Conservation (phyloP, 1,140 invertebrate species). For the Trialeurodes vaporariorum region DNA sequence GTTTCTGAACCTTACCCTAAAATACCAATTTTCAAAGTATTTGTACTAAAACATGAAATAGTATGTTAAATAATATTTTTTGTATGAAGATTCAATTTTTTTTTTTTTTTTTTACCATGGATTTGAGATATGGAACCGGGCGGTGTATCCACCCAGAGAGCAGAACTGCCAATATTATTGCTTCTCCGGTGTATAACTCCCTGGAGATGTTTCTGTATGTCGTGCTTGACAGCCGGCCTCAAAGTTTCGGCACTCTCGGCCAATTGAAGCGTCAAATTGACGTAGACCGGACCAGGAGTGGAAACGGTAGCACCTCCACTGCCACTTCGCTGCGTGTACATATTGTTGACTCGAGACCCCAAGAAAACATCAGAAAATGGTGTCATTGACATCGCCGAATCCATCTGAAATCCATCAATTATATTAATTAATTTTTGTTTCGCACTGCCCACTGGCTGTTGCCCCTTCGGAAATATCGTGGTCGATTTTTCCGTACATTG, state of each 20-base stretch:
- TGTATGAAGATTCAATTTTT: too few relatives aligned
- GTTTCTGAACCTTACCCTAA: too few relatives aligned
- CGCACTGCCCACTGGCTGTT: too few relatives aligned
- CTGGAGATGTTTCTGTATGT: conserved; percentile 70
- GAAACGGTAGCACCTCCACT: not conserved
- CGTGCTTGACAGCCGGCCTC: conserved; percentile 49
- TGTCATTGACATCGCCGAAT: conserved; percentile 81
- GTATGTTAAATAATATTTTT: too few relatives aligned
- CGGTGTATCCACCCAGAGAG: conserved; percentile 66
- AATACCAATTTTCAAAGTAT: too few relatives aligned
- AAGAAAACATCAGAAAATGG: conserved; percentile 76
- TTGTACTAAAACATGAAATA: too few relatives aligned
- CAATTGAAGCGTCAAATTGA: conserved; percentile 68
- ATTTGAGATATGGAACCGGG: conserved; percentile 59
- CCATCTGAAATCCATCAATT: conserved; percentile 46
- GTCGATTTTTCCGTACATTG: too few relatives aligned
- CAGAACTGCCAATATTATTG: conserved; percentile 76
- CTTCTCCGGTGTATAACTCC: conserved; percentile 66
- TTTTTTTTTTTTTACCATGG: too few relatives aligned
- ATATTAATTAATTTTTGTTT: too few relatives aligned
- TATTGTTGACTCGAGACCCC: conserved; percentile 61
- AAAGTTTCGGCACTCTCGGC: conserved; percentile 58
- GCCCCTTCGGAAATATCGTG: too few relatives aligned
- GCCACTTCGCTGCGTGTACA: conserved; percentile 47
- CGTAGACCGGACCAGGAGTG: conserved; percentile 44